Conservation (phyloP, 1,140 invertebrate species). For the Epicauta chinensis region DNA sequence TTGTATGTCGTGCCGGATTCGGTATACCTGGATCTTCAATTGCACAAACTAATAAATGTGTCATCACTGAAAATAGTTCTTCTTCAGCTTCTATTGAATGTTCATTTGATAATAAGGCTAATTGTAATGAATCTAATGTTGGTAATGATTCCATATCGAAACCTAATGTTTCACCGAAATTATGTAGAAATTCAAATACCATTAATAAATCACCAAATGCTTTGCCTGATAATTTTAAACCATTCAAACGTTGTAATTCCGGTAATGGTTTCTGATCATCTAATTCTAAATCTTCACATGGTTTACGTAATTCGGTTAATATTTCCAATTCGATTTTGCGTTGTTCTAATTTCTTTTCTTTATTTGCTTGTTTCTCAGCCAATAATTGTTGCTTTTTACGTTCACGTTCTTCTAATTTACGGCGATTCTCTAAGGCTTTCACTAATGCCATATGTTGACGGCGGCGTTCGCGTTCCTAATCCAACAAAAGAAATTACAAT, state of each 20-base stretch:
- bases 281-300: constrained; percentile 78
- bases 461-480: constrained; percentile 83
- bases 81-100: constrained; percentile 69
- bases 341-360: constrained; percentile 78
- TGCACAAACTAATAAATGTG: constrained; percentile 83
- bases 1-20: constrained; percentile 78
- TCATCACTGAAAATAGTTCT: constrained; percentile 80
- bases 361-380: constrained; percentile 68
- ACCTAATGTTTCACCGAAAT: constrained; percentile 89
- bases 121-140: constrained; percentile 76
- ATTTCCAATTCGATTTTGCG: constrained; percentile 78
- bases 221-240: constrained; percentile 73
- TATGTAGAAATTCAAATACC: constrained; percentile 93
- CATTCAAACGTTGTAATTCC: constrained; percentile 68
- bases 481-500: constrained; percentile 12
- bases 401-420: constrained; percentile 83
- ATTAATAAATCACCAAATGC: constrained; percentile 88
- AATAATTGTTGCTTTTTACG: constrained; percentile 73
- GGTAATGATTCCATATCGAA: constrained; percentile 88
- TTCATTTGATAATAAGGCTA: constrained; percentile 75
- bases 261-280: constrained; percentile 70
- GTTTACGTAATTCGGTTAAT: constrained; percentile 74
- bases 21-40: constrained; percentile 93
- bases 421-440: constrained; percentile 75
- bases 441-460: constrained; percentile 86